phyloP scores from a whole-genome alignment of 2,888 invertebrate genomes.

The Amphipoea oculea region DNA sequence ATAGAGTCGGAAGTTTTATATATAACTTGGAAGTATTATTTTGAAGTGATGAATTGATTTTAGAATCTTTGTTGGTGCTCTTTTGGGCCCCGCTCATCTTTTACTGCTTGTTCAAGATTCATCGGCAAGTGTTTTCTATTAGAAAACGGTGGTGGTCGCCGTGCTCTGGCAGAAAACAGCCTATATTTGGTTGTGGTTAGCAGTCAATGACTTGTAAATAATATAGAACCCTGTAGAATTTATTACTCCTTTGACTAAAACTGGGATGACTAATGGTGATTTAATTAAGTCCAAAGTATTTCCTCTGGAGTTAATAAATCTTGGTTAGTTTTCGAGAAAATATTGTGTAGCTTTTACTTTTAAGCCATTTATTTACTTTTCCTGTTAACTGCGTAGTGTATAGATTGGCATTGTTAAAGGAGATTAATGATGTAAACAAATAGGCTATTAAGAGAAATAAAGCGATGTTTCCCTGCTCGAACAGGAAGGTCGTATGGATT shows the following conservation, averaged over 20 bases:
- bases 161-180: not conserved
- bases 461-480: slow-evolving; percentile 16
- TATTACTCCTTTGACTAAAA: slow-evolving; percentile 11
- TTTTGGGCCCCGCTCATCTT: slow-evolving; percentile 32
- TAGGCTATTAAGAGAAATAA: slow-evolving; percentile 56
- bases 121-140: slow-evolving; percentile 43
- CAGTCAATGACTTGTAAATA: slow-evolving; percentile 26
- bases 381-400: slow-evolving; percentile 21
- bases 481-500: slow-evolving; percentile 32
- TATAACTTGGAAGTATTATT: not conserved
- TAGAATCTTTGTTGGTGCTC: not conserved
- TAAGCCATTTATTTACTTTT: slow-evolving; percentile 41
- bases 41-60: not conserved
- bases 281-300: slow-evolving; percentile 40
- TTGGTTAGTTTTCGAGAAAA: slow-evolving; percentile 37
- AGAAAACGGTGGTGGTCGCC: not conserved
- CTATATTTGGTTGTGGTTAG: not conserved
- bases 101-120: slow-evolving; percentile 65
- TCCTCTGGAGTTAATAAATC: slow-evolving; percentile 20
- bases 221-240: slow-evolving; percentile 27
- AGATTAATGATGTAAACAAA: slow-evolving; percentile 61
- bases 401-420: slow-evolving; percentile 48
- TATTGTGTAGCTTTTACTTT: slow-evolving; percentile 13
- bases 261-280: slow-evolving; percentile 27
- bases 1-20: slow-evolving; percentile 9